phyloP scores from a whole-genome alignment of 2,113 vertebrate species.

The Struthio camelus region DNA sequence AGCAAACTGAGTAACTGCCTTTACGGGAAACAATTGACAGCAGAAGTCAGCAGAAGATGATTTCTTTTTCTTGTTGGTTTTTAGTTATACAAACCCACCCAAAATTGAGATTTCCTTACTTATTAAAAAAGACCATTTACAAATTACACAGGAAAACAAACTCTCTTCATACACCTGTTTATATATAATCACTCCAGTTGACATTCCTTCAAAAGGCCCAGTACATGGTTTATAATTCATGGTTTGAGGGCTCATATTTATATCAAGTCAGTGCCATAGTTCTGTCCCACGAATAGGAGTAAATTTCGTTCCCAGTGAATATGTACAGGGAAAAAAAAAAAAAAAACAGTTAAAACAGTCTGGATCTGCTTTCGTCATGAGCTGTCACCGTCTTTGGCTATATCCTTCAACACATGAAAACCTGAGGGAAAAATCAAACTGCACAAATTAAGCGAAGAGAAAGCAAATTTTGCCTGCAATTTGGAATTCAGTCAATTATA shows the following conservation, averaged over 20 bases:
- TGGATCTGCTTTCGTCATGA: not conserved
- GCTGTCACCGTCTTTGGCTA: not conserved
- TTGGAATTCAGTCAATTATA: slow-evolving; percentile 31
- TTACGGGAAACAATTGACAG: not conserved
- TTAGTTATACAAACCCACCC: not conserved
- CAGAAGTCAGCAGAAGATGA: not conserved
- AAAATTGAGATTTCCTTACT: not conserved
- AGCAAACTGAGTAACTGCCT: not conserved
- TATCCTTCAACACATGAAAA: not conserved
- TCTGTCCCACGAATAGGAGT: not conserved
- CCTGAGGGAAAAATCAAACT: slow-evolving; percentile 2
- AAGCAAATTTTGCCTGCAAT: slow-evolving; percentile 4
- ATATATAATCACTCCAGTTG: not conserved
- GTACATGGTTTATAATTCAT: not conserved
- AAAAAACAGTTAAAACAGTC: not conserved
- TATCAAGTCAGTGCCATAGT: not conserved
- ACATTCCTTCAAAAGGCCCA: not conserved
- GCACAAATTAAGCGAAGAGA: slow-evolving; percentile 5
- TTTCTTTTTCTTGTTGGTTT: not conserved
- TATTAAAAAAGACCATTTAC: not conserved
- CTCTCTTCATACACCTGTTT: not conserved
- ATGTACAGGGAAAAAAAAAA: not conserved
- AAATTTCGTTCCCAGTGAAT: not conserved
- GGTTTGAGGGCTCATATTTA: not conserved
- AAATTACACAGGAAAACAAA: not conserved